Base-by-base conservation (phyloP, 2,888 invertebrate genomes). In the Tenthredo scrophulariae region DNA sequence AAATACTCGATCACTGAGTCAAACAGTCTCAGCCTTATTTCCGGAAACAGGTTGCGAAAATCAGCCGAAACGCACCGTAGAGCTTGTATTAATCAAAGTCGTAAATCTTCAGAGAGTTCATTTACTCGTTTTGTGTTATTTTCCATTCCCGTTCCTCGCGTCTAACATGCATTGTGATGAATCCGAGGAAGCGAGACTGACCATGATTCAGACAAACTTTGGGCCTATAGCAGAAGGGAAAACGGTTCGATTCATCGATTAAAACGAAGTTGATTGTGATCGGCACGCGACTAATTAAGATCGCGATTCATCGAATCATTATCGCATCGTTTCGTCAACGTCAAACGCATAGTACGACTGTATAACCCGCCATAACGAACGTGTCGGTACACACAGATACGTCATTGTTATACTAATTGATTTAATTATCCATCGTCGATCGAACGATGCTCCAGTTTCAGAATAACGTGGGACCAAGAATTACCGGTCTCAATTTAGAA, bases 281-380 rank as follows among this genome's bases (percentile, higher is more conserved):
- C 80, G 58, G 40, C 58, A 58, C 80, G 80, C 58, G 80, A 80
- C 62, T 37, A 80, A 62, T 80, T 62, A 62, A 62, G 58, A 80
- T 33, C 29, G 54, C 26, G 50, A 75, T 75, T 46, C 50, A 75
- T 46, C 50, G 18, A 50, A 50, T 50, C 29, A 50, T 75, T 75
- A 75, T 50, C 50, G 50, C 54, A 33, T 9, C 50, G 54, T 54
- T 54, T 77, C 33, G 62, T 62, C 80, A 80, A 37, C 80, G 80
- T 80, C 58, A 80, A 80, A 62, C 62, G 29, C 7, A 26, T 15
- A 10, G 67, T 29, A 33, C 67, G 80, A 29, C 6, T 50, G 37
- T 1, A 62, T 62, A 50, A 6, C 9, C 62, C n/a, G n/a, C n/a
- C 15, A 77, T 18, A 18, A 50, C 29, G 77, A 77, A 9, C 29